Evolutionary conservation across 2,888 invertebrate species (phyloP).

Genomic region (Dendrolimus houi): DNA sequence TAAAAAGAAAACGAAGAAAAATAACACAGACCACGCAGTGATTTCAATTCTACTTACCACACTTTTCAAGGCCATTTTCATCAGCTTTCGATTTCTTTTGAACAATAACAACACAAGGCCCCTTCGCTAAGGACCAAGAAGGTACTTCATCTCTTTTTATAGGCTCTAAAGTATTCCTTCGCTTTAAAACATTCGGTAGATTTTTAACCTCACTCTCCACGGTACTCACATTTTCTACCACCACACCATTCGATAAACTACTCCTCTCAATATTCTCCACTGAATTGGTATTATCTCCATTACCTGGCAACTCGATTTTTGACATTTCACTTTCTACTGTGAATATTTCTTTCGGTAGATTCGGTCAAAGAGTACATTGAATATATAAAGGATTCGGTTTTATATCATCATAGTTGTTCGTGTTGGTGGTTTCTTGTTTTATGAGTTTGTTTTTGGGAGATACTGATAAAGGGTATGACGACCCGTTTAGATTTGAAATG

Average conservation of each 20-base stretch:
- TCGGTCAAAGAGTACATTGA: too few species aligned
- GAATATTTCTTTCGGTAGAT: slow-evolving; percentile 40
- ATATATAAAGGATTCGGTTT: too few species aligned
- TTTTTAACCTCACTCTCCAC: slow-evolving; percentile 23
- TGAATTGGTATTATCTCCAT: slow-evolving; percentile 6
- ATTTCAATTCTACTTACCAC: slow-evolving; percentile 11
- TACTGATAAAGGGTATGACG: slow-evolving; percentile 26
- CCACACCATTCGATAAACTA: neutral
- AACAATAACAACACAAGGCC: slow-evolving; percentile 56
- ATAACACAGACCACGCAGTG: too few species aligned
- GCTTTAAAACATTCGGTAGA: slow-evolving; percentile 45
- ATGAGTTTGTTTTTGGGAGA: slow-evolving; percentile 37
- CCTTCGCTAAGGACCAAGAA: slow-evolving; percentile 64
- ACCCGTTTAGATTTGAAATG: slow-evolving; percentile 42
- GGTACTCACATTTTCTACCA: neutral
- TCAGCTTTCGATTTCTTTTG: slow-evolving; percentile 34
- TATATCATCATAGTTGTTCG: slow-evolving; percentile 59
- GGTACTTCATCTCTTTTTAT: slow-evolving; percentile 55
- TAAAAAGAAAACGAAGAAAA: too few species aligned
- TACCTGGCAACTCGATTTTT: slow-evolving; percentile 42
- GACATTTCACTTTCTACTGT: slow-evolving; percentile 55
- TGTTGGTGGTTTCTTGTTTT: slow-evolving; percentile 57
- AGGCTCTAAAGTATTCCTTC: slow-evolving; percentile 61
- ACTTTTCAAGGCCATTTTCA: slow-evolving; percentile 14
- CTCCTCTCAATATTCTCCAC: slow-evolving; percentile 5